Evolutionary conservation across 1,140 invertebrate genomes (phyloP), one percentile per base, ranked within the genome.

Genomic region (Diorhabda elongata): DNA sequence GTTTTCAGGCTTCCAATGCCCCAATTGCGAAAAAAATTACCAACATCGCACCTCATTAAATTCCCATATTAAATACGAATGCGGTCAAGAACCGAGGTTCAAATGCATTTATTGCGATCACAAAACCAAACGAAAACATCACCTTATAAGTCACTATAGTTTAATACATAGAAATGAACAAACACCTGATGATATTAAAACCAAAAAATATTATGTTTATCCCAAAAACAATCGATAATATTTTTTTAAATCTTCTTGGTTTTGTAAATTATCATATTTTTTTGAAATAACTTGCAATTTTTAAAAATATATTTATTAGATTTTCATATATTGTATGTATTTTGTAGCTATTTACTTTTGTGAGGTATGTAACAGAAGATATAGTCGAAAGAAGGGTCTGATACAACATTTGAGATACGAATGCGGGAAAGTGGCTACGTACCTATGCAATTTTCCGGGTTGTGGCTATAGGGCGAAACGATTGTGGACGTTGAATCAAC

Each of bases 51-150:
- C 89, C 26, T 91, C 90, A 67, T 83, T 92, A 83, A 84, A 89
- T 0, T 85, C 90, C 2, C 92, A 94, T 81, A 88, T 92, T 77
- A 90, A 88, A 80, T 91, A 92, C 69, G 92, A 94, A 80, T 94
- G 92, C 81, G 91, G 91, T 8, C 92, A 93, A 77, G 88, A 90
- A 65, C 90, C 89, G 3, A 86, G 88, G 47, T 92, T 93, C 81
- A 88, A 90, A 44, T 93, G 92, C 73, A 90, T 90, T 2, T 87
- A 91, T 63, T 75, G 74, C 47, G n/a, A 69, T 0, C 66, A 74
- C 60, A 75, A 68, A 68, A 67, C 57, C 2, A 76, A 75, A 67
- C 45, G 71, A 52, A 73, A 70, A 58, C 66, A 66, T 58, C 85
- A 85, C 69, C 82, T 87, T 8, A 81, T 82, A 26, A 75, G 75